These are phyloP conservation scores for Aphelinus atriplicis DNA, from an alignment of 1,140 invertebrate species.

Conservation along the genomic window DNA sequence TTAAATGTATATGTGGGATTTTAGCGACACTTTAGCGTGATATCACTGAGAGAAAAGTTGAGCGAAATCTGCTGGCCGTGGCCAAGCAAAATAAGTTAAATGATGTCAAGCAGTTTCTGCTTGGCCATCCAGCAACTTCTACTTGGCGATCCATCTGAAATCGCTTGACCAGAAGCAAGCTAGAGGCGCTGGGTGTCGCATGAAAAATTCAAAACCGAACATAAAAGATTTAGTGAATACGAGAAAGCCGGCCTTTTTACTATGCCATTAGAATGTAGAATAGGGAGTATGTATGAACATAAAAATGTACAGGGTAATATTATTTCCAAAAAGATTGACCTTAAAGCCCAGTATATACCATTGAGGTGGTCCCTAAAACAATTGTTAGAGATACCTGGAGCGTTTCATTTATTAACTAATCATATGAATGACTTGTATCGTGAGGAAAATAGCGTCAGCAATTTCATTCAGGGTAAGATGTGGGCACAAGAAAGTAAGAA, in stretches of 20 bases:
- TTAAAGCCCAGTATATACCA: constrained; percentile 7
- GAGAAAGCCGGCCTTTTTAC: neutral
- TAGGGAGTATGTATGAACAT: neutral
- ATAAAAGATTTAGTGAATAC: no score
- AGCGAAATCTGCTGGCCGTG: no score
- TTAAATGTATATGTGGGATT: no score
- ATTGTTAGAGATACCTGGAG: constrained; percentile 6
- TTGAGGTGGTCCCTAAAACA: constrained; percentile 6
- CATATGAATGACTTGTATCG: constrained; percentile 5
- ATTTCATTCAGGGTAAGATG: constrained; percentile 1
- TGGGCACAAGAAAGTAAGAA: neutral
- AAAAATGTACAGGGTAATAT: neutral
- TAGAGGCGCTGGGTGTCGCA: no score
- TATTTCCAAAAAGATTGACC: neutral
- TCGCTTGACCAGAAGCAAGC: no score
- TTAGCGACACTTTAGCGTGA: no score
- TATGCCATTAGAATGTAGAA: neutral
- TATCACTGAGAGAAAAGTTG: no score
- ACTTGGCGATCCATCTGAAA: no score
- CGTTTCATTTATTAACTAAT: constrained; percentile 7
- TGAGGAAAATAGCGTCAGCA: neutral
- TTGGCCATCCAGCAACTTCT: no score
- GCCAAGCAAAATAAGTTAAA: no score
- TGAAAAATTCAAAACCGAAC: no score
- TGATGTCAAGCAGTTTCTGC: no score